Conservation (phyloP, 2,888 invertebrate species). For the Spodoptera exigua region DNA sequence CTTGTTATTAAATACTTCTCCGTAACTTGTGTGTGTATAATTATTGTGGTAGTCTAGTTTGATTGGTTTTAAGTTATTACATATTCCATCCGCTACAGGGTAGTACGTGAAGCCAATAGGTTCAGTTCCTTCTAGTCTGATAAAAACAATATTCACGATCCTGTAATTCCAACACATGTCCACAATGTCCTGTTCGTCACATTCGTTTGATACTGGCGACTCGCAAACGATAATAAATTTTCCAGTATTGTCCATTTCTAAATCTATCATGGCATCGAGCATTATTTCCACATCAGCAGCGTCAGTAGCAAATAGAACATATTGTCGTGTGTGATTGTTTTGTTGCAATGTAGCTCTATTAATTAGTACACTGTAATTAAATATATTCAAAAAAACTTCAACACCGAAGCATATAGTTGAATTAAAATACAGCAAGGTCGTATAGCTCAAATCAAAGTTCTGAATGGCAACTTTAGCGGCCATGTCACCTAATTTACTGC, state of each 20-base stretch:
- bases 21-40: constrained; percentile 39
- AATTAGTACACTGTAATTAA: constrained; percentile 68
- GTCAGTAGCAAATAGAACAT: constrained; percentile 70
- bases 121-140: constrained; percentile 58
- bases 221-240: constrained; percentile 76
- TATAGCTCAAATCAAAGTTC: constrained; percentile 75
- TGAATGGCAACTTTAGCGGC: constrained; percentile 73
- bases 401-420: constrained; percentile 66
- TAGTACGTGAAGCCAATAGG: constrained; percentile 72
- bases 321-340: constrained; percentile 64
- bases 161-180: constrained; percentile 72
- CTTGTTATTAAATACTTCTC: constrained; percentile 69
- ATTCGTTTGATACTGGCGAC: constrained; percentile 62
- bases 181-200: constrained; percentile 70
- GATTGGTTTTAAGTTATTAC: constrained; percentile 66
- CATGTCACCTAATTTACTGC: constrained; percentile 62
- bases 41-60: constrained; percentile 50
- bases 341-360: constrained; percentile 62
- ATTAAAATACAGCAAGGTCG: constrained; percentile 75
- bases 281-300: constrained; percentile 62
- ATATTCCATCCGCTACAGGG: constrained; percentile 64
- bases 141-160: constrained; percentile 74
- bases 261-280: constrained; percentile 65
- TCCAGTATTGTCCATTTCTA: constrained; percentile 74
- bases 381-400: constrained; percentile 69